Evolutionary conservation across 2,888 invertebrate species (phyloP).

Genomic region (Ptychoptera contaminata): DNA sequence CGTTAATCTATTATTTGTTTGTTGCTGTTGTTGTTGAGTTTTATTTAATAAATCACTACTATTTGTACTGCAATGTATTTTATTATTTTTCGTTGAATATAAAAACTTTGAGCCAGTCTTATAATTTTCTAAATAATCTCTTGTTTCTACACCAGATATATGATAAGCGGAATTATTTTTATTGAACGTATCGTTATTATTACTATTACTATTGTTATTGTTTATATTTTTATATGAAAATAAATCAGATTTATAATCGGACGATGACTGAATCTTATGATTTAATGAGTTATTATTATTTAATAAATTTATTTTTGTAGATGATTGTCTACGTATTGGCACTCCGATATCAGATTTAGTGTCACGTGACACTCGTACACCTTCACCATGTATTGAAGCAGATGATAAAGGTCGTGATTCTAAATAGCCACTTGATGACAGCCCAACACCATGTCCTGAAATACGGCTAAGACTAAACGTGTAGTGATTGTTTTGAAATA

Average conservation of each 20-base stretch:
- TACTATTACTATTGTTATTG: no score
- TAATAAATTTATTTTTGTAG: constrained; percentile 7
- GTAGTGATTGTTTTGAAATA: constrained; percentile 32
- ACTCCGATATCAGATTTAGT: constrained; percentile 31
- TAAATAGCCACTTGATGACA: constrained; percentile 9
- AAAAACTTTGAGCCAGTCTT: constrained; percentile 9
- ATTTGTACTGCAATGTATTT: constrained; percentile 1
- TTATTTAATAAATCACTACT: not conserved
- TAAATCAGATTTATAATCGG: no score
- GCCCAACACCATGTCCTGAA: constrained; percentile 11
- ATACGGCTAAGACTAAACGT: constrained; percentile 27
- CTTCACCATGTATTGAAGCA: constrained; percentile 17
- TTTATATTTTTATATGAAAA: no score
- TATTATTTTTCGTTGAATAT: constrained; percentile 6
- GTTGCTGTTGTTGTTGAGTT: not conserved
- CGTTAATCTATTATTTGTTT: constrained; percentile 2
- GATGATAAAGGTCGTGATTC: constrained; percentile 16
- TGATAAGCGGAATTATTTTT: constrained; percentile 2
- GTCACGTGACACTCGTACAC: constrained; percentile 15
- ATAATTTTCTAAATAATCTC: constrained; percentile 7
- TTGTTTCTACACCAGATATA: constrained; percentile 4
- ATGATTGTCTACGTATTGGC: constrained; percentile 14
- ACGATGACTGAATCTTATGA: not conserved
- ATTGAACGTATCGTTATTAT: no score
- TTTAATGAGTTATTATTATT: constrained; percentile 6